Conservation (phyloP, 2,797 vertebrate genomes). For the Pipistrellus kuhlii region DNA sequence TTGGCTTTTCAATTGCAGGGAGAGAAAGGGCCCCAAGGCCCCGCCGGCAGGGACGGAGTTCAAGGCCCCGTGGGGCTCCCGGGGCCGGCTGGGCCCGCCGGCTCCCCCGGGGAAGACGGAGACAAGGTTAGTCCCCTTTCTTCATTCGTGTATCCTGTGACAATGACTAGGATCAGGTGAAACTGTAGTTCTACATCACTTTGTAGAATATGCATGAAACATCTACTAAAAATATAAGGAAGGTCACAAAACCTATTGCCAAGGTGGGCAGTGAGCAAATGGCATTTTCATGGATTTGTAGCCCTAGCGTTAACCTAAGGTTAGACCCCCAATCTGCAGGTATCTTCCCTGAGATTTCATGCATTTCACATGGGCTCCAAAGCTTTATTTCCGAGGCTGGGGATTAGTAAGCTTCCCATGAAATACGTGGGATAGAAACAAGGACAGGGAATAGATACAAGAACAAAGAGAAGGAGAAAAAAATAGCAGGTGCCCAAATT, state of each 20-base stretch:
- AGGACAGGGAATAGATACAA: background rate
- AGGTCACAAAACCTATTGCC: background rate
- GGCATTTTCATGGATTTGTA: background rate
- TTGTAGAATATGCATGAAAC: background rate
- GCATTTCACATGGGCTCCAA: background rate
- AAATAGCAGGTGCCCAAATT: background rate
- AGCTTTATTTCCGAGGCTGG: background rate
- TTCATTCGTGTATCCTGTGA: background rate
- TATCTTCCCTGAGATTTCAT: background rate
- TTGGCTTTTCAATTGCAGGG: slow-evolving; percentile 89
- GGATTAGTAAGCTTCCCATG: background rate
- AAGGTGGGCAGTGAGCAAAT: no score
- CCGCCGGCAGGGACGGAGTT: slow-evolving; percentile 96
- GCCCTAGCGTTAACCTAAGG: slow-evolving; percentile 1
- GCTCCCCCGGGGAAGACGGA: slow-evolving; percentile 98
- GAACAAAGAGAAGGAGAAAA: background rate
- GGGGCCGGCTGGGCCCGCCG: slow-evolving; percentile 96
- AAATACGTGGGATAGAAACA: background rate
- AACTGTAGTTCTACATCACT: background rate
- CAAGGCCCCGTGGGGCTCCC: slow-evolving; percentile 98
- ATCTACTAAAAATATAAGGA: slow-evolving; percentile 33
- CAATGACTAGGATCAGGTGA: background rate
- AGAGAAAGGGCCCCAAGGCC: slow-evolving; percentile 97
- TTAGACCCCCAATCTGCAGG: background rate
- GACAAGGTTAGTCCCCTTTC: slow-evolving; percentile 93